These are phyloP conservation scores for Mohoua ochrocephala DNA, from an alignment of 2,113 vertebrate genomes.

Conservation along the genomic window DNA sequence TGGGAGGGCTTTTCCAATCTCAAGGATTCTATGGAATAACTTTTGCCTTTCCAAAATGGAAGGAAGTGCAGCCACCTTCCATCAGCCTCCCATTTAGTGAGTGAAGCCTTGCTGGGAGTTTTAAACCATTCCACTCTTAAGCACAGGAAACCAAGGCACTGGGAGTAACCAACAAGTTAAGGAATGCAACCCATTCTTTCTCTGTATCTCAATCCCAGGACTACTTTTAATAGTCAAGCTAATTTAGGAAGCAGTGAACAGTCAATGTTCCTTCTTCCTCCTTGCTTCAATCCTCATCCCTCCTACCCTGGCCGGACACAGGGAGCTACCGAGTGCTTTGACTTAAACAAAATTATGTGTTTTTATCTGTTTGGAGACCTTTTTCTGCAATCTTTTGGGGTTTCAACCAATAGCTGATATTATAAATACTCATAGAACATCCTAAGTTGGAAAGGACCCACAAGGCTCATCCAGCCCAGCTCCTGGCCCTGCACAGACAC, in stretches of 20 bases:
- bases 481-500: not conserved
- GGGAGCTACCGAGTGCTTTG: not conserved
- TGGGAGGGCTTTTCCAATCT: not conserved
- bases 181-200: not conserved
- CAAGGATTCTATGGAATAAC: not conserved
- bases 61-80: not conserved
- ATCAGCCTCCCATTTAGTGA: accelerated
- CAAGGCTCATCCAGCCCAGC: not conserved
- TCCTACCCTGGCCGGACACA: not conserved
- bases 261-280: not conserved
- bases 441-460: not conserved
- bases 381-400: not conserved
- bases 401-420: not conserved
- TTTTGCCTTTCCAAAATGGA: not conserved
- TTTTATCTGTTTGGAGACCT: not conserved
- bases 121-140: not conserved
- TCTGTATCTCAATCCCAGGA: not conserved
- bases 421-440: not conserved
- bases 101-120: not conserved
- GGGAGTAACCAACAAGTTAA: not conserved
- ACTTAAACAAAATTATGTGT: not conserved
- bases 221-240: not conserved
- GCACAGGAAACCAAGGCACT: accelerated
- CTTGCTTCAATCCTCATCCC: not conserved
- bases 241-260: not conserved